These are phyloP conservation scores for Camelus dromedarius DNA, from an alignment of 2,113 vertebrate genomes.

Conservation along the genomic window DNA sequence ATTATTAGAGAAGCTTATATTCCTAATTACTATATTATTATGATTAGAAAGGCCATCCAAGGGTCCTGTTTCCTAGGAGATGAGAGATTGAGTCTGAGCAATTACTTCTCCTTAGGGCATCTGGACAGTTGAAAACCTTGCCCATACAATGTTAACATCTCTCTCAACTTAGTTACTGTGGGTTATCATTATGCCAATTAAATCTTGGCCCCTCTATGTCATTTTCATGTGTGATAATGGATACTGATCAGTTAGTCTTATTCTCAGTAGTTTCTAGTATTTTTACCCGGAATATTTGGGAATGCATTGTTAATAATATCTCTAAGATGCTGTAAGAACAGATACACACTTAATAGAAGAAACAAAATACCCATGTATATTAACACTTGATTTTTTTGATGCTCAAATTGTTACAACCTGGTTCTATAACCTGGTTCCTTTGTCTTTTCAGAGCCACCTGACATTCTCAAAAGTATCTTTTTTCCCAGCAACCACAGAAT, in stretches of 20 bases:
- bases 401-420: background rate
- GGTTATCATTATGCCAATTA: constrained; percentile 19
- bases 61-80: constrained; percentile 54
- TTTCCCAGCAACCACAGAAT: background rate
- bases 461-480: background rate
- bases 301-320: background rate
- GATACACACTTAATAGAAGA: background rate
- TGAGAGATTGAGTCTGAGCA: constrained; percentile 18
- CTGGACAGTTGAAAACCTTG: constrained; percentile 50
- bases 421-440: background rate
- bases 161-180: background rate
- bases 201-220: background rate
- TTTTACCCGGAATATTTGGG: background rate
- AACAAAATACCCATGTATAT: background rate
- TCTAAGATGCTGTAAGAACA: background rate
- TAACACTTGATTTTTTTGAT: background rate
- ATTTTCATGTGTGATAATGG: constrained; percentile 48
- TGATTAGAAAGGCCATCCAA: constrained; percentile 54
- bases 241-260: background rate
- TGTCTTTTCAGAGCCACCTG: background rate
- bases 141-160: background rate
- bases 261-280: background rate
- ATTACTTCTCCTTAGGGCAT: constrained; percentile 44
- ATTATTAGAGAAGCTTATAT: constrained; percentile 61
- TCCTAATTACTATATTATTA: constrained; percentile 59